Base-by-base conservation (phyloP, 2,797 vertebrate species). In the Pipistrellus kuhlii region DNA sequence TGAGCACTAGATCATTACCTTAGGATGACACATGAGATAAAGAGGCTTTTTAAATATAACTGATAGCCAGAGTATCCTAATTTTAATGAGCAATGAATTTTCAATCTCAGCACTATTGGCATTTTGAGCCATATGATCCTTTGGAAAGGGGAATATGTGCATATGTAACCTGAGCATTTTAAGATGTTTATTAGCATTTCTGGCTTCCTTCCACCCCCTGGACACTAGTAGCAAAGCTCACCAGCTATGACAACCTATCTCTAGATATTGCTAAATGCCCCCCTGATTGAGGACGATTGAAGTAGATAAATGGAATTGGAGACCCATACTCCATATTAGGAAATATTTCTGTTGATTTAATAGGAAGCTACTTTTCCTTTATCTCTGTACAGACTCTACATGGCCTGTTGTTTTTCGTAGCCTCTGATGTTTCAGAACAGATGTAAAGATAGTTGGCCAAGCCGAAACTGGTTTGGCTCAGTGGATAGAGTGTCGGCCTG, bases 341-440 rank as follows among this genome's bases (percentile, higher is more conserved):
- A 69, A 90, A 21, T 41, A 15, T 77, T 88, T 91, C 38, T 71
- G 15, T 51, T 53, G 25, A 15, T 86, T 69, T 59, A 62, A 48
- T n/a, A 77, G 23, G 14, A 87, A 69, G n/a, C 44, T 46, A 59
- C 2, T 0, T 86, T 84, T 84, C 68, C 11, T 69, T 12, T 57
- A 55, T 77, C 46, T 92, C 53, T 51, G 3, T 18, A n/a, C 27
- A 80, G 51, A 88, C 8, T 69, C 46, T 23, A 0, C 25, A 3
- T 8, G 53, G 11, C 20, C 38, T 69, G 0, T 55, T 95, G 76
- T n/a, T 32, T 81, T 30, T 8, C 1, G 12, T 4, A 80, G 46
- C 30, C 41, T 89, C 86, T 77, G 53, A 78, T 21, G 4, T 86
- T 84, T 91, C 32, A 53, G 53, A 88, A 93, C 46, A 35, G 27